These are phyloP conservation scores for Grantiella picta DNA, from an alignment of 2,113 vertebrate genomes.

Conservation along the genomic window DNA sequence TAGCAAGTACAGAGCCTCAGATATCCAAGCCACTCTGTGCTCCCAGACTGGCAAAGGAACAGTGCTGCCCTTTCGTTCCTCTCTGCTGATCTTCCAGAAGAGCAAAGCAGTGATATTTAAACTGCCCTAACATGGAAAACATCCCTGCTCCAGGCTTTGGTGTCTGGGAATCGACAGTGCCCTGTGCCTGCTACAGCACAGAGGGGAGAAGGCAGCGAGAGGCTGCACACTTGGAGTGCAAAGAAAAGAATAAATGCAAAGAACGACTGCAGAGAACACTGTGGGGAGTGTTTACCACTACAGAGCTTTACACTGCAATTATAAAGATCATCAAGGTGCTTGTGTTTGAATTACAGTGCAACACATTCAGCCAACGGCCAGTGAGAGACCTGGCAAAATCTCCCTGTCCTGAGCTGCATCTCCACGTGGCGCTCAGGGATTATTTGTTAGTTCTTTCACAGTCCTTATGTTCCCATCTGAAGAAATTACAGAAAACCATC, in stretches of 20 bases:
- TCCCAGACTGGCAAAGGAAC: background rate
- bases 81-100: background rate
- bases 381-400: background rate
- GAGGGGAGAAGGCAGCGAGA: background rate
- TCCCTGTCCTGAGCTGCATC: background rate
- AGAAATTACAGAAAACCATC: background rate
- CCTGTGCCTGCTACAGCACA: background rate
- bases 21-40: background rate
- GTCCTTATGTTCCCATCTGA: background rate
- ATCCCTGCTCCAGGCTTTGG: background rate
- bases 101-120: background rate
- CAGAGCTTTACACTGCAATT: background rate
- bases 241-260: background rate
- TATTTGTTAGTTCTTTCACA: background rate
- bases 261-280: background rate
- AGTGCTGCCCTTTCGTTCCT: background rate
- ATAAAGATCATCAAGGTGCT: background rate
- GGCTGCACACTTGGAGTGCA: background rate
- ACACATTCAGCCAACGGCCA: background rate
- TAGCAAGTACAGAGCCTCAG: background rate
- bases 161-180: background rate
- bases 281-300: background rate
- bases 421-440: background rate
- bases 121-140: background rate
- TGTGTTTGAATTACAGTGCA: constrained; percentile 1